These are phyloP conservation scores for Leistus spinibarbis DNA, from an alignment of 2,888 invertebrate species.

Conservation along the genomic window DNA sequence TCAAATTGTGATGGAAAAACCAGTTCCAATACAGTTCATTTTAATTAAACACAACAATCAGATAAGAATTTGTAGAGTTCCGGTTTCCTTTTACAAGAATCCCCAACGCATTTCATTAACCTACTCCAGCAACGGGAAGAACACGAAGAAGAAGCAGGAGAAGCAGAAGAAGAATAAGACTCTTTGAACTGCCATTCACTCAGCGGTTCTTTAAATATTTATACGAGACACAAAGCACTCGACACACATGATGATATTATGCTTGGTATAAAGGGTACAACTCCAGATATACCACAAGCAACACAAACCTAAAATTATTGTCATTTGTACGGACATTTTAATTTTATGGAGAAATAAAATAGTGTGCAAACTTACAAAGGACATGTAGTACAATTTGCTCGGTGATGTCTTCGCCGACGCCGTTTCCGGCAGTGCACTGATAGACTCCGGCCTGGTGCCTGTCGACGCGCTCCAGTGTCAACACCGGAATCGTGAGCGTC, in stretches of 20 bases:
- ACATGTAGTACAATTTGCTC: constrained; percentile 68
- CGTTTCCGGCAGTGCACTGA: constrained; percentile 68
- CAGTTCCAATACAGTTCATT: not conserved
- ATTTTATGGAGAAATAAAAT: too few species aligned
- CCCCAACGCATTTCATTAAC: not conserved
- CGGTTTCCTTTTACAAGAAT: not conserved
- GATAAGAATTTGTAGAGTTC: not conserved
- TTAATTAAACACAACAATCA: not conserved
- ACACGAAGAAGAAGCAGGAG: not conserved
- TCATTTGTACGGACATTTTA: too few species aligned
- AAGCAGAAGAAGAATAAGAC: too few species aligned
- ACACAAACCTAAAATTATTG: too few species aligned
- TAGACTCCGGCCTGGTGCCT: constrained; percentile 68
- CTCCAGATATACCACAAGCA: too few species aligned
- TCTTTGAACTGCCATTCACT: too few species aligned
- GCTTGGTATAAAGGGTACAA: too few species aligned
- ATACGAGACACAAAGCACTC: not conserved
- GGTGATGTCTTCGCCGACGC: constrained; percentile 66
- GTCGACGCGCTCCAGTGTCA: constrained; percentile 66
- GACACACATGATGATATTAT: not conserved
- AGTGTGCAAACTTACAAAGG: constrained; percentile 68
- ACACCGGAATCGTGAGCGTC: constrained; percentile 64
- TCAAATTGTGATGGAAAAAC: too few species aligned
- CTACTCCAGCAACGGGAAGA: not conserved
- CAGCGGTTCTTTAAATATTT: not conserved